Conservation (phyloP, 1,140 invertebrate species). For the Yoshiicerus persimilis region DNA sequence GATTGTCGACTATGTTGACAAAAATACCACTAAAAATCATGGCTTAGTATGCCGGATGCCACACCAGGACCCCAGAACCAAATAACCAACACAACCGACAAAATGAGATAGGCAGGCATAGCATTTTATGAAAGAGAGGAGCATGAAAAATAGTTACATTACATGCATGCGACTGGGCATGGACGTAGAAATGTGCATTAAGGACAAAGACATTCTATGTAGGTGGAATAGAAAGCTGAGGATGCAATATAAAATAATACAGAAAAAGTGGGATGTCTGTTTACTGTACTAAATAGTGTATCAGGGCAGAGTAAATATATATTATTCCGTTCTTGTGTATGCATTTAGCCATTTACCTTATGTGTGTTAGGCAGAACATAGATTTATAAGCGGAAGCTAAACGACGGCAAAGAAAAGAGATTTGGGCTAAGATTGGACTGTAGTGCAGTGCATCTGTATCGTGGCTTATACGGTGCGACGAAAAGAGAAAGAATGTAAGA, state of each 20-base stretch:
- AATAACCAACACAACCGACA: background rate
- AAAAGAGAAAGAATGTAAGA: background rate
- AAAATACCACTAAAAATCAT: background rate
- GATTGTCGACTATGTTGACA: too few relatives aligned
- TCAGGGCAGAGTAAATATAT: background rate
- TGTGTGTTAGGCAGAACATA: too few relatives aligned
- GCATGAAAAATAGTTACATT: background rate
- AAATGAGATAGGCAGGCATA: background rate
- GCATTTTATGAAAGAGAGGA: background rate
- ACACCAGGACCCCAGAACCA: background rate
- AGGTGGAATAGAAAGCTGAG: too few relatives aligned
- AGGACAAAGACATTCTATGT: too few relatives aligned
- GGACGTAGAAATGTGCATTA: too few relatives aligned
- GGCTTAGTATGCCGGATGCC: background rate
- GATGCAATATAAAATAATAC: too few relatives aligned
- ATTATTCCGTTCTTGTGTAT: background rate
- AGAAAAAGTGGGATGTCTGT: background rate
- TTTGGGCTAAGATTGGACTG: background rate
- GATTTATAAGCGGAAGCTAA: background rate
- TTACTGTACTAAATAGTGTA: background rate
- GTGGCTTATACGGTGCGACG: background rate
- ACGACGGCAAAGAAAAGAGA: background rate
- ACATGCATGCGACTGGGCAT: background rate
- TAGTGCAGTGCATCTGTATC: background rate
- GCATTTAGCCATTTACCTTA: too few relatives aligned